Evolutionary conservation across 2,888 invertebrate species (phyloP).

Genomic region (Syrista parreyssii): DNA sequence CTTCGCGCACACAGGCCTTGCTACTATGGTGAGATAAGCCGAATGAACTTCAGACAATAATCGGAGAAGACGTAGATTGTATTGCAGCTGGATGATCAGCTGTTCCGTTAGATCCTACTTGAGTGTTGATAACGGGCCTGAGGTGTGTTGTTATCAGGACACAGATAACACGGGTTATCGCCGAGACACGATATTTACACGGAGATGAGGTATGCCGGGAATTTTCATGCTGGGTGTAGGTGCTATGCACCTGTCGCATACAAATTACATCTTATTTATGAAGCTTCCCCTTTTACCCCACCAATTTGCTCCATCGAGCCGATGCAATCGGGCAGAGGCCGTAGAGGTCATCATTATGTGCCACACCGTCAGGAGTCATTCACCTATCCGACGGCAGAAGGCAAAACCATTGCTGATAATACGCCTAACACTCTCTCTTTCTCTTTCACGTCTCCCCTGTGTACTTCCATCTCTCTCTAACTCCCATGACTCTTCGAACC

Average conservation of each 20-base stretch:
- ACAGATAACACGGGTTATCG: not conserved
- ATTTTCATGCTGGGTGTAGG: not conserved
- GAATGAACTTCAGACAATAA: not conserved
- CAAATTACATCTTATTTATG: constrained; percentile 12
- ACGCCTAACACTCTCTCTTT: constrained; percentile 10
- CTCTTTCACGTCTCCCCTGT: constrained; percentile 1
- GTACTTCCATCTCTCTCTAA: not conserved
- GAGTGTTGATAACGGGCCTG: not conserved
- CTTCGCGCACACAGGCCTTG: not conserved
- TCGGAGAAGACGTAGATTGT: not conserved
- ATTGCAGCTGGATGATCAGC: not conserved
- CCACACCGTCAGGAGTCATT: not conserved
- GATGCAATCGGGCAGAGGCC: not conserved
- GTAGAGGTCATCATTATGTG: not conserved
- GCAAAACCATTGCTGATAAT: constrained; percentile 4
- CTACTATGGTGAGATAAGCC: not conserved
- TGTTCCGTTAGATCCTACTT: not conserved
- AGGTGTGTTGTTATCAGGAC: not conserved
- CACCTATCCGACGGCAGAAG: not conserved
- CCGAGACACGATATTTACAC: not conserved
- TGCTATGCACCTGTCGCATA: constrained; percentile 1
- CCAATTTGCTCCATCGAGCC: not conserved
- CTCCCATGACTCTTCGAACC: not conserved
- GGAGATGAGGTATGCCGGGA: not conserved
- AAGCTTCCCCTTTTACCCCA: not conserved